A percentile compares a stretch with the other conserved stretches of the same genome.
phyloP scores from a whole-genome alignment of 2,113 vertebrate species.

The Craseonycteris thonglongyai region DNA sequence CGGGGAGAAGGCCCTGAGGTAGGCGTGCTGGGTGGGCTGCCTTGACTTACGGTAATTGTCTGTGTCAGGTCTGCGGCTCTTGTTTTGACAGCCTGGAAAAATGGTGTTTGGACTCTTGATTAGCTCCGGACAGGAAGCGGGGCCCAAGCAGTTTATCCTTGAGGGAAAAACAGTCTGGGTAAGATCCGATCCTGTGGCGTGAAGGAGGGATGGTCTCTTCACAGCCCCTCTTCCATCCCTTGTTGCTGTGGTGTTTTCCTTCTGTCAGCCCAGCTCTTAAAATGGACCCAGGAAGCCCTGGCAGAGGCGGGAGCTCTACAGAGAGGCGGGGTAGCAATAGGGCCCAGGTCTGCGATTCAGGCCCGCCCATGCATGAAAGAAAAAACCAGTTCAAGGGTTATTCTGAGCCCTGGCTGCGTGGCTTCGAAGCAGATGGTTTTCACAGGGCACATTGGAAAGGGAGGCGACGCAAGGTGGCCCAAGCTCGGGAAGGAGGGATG shows the following conservation, averaged over 20 bases:
- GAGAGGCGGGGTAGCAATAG: background rate
- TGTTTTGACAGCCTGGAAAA: constrained; percentile 1
- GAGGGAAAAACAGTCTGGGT: background rate
- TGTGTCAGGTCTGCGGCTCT: background rate
- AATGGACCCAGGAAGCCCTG: background rate
- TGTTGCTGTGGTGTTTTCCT: background rate
- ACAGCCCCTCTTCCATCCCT: background rate
- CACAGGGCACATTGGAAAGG: accelerated
- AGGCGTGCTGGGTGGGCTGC: background rate
- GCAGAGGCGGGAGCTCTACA: background rate
- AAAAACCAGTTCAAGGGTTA: background rate
- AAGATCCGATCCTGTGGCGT: background rate
- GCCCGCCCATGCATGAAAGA: background rate
- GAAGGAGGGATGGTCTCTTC: background rate
- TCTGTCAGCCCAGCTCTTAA: background rate
- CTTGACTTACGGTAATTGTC: background rate
- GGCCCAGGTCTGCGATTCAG: background rate
- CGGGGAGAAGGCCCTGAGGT: too few relatives aligned
- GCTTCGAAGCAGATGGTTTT: background rate
- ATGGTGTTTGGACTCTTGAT: constrained; percentile 24
- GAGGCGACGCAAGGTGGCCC: background rate
- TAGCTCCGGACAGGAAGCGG: background rate
- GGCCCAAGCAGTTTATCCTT: background rate
- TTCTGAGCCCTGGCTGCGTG: background rate
- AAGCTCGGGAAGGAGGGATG: background rate